Conservation (phyloP, 2,888 invertebrate genomes). For the Drosophila cracens region DNA sequence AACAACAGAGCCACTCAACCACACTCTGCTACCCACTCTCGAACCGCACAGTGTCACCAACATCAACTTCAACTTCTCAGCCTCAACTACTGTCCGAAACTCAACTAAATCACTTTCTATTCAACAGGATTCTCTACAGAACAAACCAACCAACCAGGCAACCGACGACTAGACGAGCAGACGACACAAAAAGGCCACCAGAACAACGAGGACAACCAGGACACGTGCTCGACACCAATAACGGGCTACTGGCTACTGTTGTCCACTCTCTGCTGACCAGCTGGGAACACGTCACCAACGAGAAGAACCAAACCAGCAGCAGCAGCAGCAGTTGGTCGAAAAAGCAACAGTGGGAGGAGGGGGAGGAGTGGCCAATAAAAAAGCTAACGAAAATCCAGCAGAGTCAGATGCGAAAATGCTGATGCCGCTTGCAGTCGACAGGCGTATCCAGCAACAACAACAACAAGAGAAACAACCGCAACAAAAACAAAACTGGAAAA, state of each 20-base stretch:
- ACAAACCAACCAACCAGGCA: constrained; percentile 15
- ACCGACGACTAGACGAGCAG: constrained; percentile 25
- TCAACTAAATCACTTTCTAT: constrained; percentile 76
- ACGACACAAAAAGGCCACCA: constrained; percentile 36
- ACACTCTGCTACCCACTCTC: constrained; percentile 14
- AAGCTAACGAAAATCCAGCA: constrained; percentile 55
- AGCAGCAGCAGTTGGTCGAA: constrained; percentile 25
- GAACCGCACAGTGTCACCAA: constrained; percentile 33
- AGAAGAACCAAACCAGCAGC: constrained; percentile 37
- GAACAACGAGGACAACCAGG: constrained; percentile 29
- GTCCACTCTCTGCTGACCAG: constrained; percentile 26
- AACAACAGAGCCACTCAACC: constrained; percentile 46
- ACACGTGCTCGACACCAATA: constrained; percentile 52
- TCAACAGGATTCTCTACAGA: constrained; percentile 61
- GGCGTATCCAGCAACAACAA: constrained; percentile 29
- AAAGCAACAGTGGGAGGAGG: too few relatives aligned
- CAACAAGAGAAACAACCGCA: constrained; percentile 49
- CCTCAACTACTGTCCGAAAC: constrained; percentile 42
- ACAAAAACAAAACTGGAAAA: constrained; percentile 69
- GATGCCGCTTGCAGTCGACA: constrained; percentile 58
- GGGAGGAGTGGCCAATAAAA: constrained; percentile 56
- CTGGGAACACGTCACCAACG: constrained; percentile 26
- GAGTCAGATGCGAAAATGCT: constrained; percentile 60
- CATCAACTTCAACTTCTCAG: constrained; percentile 20
- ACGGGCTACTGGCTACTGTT: constrained; percentile 13